Evolutionary conservation across 2,797 vertebrate species (phyloP).

Genomic region (Limosa lapponica): DNA sequence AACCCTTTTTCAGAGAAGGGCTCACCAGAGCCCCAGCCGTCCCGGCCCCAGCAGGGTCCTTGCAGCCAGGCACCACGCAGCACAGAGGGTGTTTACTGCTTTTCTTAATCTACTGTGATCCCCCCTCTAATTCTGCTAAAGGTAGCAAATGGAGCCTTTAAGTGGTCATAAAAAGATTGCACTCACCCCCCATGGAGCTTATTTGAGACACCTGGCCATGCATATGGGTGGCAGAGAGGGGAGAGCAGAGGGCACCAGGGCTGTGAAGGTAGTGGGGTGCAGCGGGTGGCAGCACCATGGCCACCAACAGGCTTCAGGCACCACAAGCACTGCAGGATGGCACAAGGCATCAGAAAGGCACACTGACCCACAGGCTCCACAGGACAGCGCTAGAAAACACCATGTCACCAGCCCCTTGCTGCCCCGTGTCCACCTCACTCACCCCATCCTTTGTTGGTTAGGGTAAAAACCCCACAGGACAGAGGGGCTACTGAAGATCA

Average conservation of each 20-base stretch:
- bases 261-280: background rate
- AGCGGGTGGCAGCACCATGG: background rate
- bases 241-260: background rate
- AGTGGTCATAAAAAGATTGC: constrained; percentile 30
- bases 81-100: background rate
- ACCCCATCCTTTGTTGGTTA: accelerated
- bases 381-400: accelerated
- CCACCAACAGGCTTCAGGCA: background rate
- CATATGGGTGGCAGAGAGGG: background rate
- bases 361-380: background rate
- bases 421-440: accelerated
- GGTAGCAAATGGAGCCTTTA: constrained; percentile 20
- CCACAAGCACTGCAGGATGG: background rate
- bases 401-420: background rate
- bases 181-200: background rate
- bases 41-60: background rate
- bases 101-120: background rate
- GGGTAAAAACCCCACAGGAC: accelerated
- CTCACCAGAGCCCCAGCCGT: background rate
- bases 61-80: background rate
- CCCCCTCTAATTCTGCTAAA: background rate
- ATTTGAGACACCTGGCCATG: background rate
- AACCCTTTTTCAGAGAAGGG: no score
- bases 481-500: background rate
- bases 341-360: background rate